These are phyloP conservation scores for Tillus elongatus DNA, from an alignment of 2,888 invertebrate species.

Conservation along the genomic window DNA sequence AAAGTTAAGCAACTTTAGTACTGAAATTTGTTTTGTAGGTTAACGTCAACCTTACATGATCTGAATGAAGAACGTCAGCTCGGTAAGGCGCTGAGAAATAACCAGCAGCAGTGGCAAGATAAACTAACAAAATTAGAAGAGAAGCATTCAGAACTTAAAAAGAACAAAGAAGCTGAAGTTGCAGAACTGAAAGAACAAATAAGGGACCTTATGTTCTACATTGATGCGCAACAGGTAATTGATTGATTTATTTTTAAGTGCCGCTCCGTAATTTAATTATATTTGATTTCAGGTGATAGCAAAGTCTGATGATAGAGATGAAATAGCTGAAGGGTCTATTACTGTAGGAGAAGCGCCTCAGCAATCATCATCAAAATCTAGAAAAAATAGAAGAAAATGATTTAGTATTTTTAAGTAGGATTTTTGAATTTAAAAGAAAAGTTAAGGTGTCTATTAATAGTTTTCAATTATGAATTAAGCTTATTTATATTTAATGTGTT, in stretches of 20 bases:
- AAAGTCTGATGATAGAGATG: constrained; percentile 48
- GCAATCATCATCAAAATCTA: constrained; percentile 15
- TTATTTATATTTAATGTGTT: no score
- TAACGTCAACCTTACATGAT: constrained; percentile 59
- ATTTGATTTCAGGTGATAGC: constrained; percentile 41
- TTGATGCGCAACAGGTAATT: constrained; percentile 66
- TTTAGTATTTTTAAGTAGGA: no score
- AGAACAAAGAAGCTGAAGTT: constrained; percentile 56
- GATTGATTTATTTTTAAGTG: background rate
- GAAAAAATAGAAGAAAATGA: constrained; percentile 24
- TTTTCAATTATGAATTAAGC: no score
- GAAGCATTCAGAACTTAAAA: constrained; percentile 39
- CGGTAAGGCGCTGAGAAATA: constrained; percentile 64
- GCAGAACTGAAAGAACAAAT: constrained; percentile 83
- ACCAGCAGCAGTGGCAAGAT: constrained; percentile 65
- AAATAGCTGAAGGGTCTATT: constrained; percentile 54
- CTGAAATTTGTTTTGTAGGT: no score
- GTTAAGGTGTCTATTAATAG: no score
- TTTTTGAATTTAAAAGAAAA: no score
- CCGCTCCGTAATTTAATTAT: constrained; percentile 6
- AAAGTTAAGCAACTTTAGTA: constrained; percentile 6
- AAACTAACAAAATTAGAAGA: constrained; percentile 51
- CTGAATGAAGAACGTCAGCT: constrained; percentile 79
- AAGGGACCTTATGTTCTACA: constrained; percentile 92
- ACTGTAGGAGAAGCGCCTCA: constrained; percentile 44